Evolutionary conservation across 2,797 vertebrate species (phyloP), one percentile per base, ranked within the genome.

Genomic region (Chelmon rostratus): DNA sequence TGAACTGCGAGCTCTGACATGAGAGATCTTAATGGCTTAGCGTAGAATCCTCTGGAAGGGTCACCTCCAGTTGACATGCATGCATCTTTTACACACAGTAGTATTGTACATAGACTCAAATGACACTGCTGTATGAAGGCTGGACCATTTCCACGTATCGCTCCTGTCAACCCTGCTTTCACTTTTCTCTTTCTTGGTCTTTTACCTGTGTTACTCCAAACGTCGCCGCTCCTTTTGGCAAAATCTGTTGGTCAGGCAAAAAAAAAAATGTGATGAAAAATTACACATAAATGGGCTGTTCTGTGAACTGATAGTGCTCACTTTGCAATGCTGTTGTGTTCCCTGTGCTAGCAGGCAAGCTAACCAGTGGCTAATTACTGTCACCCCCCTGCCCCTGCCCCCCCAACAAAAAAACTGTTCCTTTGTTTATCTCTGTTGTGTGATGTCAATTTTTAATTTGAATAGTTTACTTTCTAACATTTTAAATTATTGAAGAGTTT

Each of bases 81-180:
- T 91, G 94, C 89, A 91, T 92, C 87, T 89, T 93, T 91, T 84
- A 83, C 90, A 90, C 89, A 88, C 86, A 40, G 81, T 94, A 90
- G 91, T 92, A 83, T 88, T 93, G 93, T 92, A 92, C 88, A 95
- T 94, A 93, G 88, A 88, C 76, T 82, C 64, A 72, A 76, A 86
- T 13, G 73, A 91, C 92, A 88, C 89, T 66, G 89, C 85, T 54
- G 81, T 89, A 76, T 50, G 81, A 91, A 91, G 88, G 86, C 92
- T 91, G 90, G 90, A 85, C 90, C 89, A 78, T 91, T n/a, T 86
- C 85, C 91, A 91, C 82, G 38, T 82, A 84, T 84, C 76, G 84
- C 87, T 91, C 89, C 90, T 90, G 85, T 94, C 94, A 94, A 91
- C 93, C 93, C 94, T 94, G 93, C 93, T 93, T 93, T 94, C 90